These are phyloP conservation scores for Pyrocoelia pectoralis DNA, from an alignment of 2,888 invertebrate genomes.

Conservation along the genomic window DNA sequence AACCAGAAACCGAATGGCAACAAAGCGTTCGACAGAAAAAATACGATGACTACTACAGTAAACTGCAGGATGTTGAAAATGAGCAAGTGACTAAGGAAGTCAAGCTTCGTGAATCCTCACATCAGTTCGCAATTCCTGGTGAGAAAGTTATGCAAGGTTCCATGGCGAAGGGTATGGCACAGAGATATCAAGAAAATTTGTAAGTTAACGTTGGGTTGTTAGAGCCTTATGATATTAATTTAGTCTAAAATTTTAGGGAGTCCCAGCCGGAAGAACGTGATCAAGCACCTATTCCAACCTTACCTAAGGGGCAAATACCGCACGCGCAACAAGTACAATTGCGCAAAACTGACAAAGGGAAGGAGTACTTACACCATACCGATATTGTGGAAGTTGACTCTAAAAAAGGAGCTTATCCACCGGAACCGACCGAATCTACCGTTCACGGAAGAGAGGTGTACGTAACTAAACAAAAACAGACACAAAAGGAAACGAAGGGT, in stretches of 20 bases:
- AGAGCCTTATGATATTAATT: conserved; percentile 1
- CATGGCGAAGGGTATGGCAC: conserved; percentile 86
- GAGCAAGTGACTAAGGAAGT: conserved; percentile 86
- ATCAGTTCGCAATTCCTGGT: conserved; percentile 86
- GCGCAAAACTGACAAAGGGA: conserved; percentile 64
- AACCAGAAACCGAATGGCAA: conserved; percentile 86
- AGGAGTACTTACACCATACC: conserved; percentile 55
- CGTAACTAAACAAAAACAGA: conserved; percentile 86
- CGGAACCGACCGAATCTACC: conserved; percentile 82
- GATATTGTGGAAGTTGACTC: conserved; percentile 53
- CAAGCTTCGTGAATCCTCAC: conserved; percentile 76
- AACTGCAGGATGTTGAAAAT: conserved; percentile 83
- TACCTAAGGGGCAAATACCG: conserved; percentile 55
- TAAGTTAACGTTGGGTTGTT: conserved; percentile 66
- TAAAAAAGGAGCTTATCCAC: conserved; percentile 60
- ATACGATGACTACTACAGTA: conserved; percentile 82
- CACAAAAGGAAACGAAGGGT: conserved; percentile 86
- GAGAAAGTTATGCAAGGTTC: conserved; percentile 80
- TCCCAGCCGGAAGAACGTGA: conserved; percentile 64
- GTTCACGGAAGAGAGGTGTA: conserved; percentile 90
- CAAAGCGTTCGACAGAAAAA: conserved; percentile 83
- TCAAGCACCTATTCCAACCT: conserved; percentile 52
- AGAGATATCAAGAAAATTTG: conserved; percentile 84
- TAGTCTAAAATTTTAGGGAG: conserved; percentile 63
- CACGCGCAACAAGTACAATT: conserved; percentile 57